A percentile compares a stretch with the other conserved stretches of the same genome.
Evolutionary conservation across 2,113 vertebrate species (phyloP).

Genomic region (Plecotus auritus): DNA sequence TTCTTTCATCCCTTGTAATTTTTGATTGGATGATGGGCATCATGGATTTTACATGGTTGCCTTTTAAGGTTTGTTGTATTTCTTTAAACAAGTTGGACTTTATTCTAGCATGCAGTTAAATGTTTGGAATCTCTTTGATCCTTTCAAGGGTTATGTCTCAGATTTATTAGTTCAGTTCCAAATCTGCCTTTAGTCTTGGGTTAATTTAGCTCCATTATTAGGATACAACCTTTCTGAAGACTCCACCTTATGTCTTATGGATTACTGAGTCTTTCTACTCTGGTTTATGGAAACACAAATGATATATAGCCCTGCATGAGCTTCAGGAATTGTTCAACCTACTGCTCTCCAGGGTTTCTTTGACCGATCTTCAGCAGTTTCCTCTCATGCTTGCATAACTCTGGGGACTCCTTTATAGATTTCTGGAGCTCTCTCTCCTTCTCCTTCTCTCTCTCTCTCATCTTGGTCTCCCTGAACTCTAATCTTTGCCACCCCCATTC

Average conservation of each 20-base stretch:
- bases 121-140: neutral
- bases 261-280: neutral
- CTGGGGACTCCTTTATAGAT: neutral
- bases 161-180: neutral
- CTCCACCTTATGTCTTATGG: neutral
- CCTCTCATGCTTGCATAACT: neutral
- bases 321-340: neutral
- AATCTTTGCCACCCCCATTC: neutral
- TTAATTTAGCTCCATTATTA: neutral
- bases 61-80: conserved; percentile 7
- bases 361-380: neutral
- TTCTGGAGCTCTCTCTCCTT: neutral
- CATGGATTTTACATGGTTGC: neutral
- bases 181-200: neutral
- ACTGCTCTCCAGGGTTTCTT: neutral
- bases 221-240: neutral
- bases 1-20: neutral
- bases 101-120: neutral
- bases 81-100: neutral
- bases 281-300: neutral
- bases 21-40: neutral
- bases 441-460: neutral
- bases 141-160: neutral
- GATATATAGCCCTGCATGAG: neutral
- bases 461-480: neutral